phyloP scores from a whole-genome alignment of 2,797 vertebrate genomes.

The Megaceryle alcyon region DNA sequence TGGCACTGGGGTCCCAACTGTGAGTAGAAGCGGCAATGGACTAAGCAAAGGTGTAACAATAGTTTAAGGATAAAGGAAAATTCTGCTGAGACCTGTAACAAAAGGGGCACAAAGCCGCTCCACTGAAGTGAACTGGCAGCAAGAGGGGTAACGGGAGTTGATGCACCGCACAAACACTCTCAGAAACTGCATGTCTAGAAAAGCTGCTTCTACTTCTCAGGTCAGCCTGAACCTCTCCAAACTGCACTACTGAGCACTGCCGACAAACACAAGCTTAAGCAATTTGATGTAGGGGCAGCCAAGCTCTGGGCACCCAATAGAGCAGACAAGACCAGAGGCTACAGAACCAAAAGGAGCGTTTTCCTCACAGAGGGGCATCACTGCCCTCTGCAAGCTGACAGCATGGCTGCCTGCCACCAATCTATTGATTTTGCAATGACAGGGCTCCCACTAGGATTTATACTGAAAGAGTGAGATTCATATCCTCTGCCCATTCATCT shows the following conservation, averaged over 20 bases:
- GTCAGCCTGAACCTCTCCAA: neutral
- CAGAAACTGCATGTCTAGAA: fast-evolving
- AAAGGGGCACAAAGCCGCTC: neutral
- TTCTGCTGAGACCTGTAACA: neutral
- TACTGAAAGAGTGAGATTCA: fast-evolving
- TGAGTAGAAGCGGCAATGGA: neutral
- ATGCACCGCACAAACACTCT: neutral
- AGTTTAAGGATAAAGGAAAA: neutral
- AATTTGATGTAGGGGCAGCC: neutral
- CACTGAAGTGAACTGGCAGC: neutral
- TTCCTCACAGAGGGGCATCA: neutral
- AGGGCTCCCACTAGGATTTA: neutral
- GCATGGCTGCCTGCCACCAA: neutral
- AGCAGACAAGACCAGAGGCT: too few species aligned
- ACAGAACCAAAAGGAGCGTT: neutral
- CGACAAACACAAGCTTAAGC: neutral
- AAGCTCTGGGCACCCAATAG: fast-evolving
- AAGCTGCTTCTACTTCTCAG: neutral
- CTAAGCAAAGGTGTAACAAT: neutral
- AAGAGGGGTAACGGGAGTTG: neutral
- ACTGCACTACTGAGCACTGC: fast-evolving
- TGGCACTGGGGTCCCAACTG: neutral
- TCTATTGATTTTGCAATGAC: fast-evolving
- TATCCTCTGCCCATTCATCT: neutral
- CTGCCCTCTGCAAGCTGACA: neutral